Base-by-base conservation (phyloP, 2,888 invertebrate species). In the Galerucella nymphaeae region DNA sequence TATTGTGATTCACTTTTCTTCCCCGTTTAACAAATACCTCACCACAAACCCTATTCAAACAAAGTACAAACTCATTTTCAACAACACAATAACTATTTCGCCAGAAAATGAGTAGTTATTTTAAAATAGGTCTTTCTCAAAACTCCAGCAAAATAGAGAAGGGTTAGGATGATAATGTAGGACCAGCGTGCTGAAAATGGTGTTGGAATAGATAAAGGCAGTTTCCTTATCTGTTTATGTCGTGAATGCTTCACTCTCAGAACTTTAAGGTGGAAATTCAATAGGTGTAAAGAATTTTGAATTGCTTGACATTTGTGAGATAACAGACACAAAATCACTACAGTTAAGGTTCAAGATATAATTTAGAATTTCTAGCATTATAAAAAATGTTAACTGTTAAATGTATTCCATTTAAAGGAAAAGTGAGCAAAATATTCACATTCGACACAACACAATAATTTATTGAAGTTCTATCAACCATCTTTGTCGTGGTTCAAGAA, bases 11-110 rank as follows among this genome's bases (percentile, higher is more conserved):
- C 50, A 53, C 41, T 69, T 69, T 69, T 62, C 38, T 69, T 69
- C 42, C 69, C 1, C 8, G 69, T 53, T 41, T 16, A 57, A 69
- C 53, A 69, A 69, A 69, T 69, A 62, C 50, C 42, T 62, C 42
- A 41, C 69, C 62, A 62, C 62, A 62, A 55, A 23, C 30, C 53
- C 62, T 20, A 50, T 69, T 69, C 61, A 41, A 30, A 59, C 38
- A 53, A 69, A 62, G 69, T 69, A 69, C 55, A 68, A 68, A 59
- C 66, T 65, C 57, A 66, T 66, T 66, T 66, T 20, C 68, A 68
- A 61, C 68, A 68, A 69, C 62, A 69, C 62, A 69, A 69, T 69
- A 62, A 62, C 69, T 53, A 62, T 69, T 69, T 42, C 41, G 38
- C 50, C 11, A 53, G 48, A 61, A 45, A 61, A 16, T 16, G n/a